Percentiles rank a stretch among this genome's conserved stretches.
Conservation (phyloP, 2,113 vertebrate species). For the Anguilla rostrata region DNA sequence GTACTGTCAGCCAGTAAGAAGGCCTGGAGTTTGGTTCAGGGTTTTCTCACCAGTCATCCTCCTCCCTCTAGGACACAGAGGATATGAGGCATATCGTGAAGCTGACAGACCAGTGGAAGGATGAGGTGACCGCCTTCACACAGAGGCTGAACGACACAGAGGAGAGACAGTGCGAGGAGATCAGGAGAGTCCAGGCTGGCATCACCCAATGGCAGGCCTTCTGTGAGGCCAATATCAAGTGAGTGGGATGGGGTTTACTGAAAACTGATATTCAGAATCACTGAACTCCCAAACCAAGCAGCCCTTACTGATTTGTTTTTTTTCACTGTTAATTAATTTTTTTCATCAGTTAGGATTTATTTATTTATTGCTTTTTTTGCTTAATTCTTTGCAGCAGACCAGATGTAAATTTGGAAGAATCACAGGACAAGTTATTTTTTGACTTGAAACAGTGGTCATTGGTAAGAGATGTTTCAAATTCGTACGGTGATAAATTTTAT, state of each 20-base stretch:
- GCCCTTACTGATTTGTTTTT: not conserved
- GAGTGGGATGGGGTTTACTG: slow-evolving; percentile 38
- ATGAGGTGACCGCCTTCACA: slow-evolving; percentile 52
- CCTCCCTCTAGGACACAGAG: slow-evolving; percentile 67
- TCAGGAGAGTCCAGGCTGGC: slow-evolving; percentile 53
- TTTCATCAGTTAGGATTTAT: slow-evolving; percentile 7
- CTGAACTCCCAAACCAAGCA: not conserved
- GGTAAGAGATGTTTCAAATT: slow-evolving; percentile 48
- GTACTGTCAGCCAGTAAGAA: not conserved
- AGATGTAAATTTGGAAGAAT: slow-evolving; percentile 40
- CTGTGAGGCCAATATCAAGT: slow-evolving; percentile 59
- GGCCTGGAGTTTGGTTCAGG: not conserved
- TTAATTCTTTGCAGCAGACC: slow-evolving; percentile 43
- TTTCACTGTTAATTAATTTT: slow-evolving; percentile 1
- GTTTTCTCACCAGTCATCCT: not conserved
- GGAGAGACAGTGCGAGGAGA: slow-evolving; percentile 52
- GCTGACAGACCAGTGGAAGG: slow-evolving; percentile 65
- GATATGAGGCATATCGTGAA: slow-evolving; percentile 70
- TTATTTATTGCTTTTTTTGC: not conserved
- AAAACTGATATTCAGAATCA: not conserved
- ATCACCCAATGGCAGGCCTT: slow-evolving; percentile 63
- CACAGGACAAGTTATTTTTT: slow-evolving; percentile 47
- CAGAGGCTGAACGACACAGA: slow-evolving; percentile 62
- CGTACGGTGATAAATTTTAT: not conserved
- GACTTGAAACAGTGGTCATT: slow-evolving; percentile 62